Base-by-base conservation (phyloP, 64 coral and sea anemone species). In the Cladopsammia gracilis region DNA sequence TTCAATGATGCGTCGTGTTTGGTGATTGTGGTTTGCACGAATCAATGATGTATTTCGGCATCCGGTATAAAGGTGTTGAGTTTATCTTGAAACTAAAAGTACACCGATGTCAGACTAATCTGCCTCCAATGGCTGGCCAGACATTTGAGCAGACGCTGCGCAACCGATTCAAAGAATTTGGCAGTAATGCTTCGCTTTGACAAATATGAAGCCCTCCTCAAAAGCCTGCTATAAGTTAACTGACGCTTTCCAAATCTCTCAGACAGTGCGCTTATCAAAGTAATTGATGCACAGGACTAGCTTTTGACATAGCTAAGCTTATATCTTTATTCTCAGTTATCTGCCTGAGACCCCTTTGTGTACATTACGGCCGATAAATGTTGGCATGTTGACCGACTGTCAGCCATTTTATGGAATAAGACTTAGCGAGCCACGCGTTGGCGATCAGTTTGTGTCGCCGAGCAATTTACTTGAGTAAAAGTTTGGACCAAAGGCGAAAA, bases 311-410 rank as follows among this genome's bases (percentile, higher is more conserved):
- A 75, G 15, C 72, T 75, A 34, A 34, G 34, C 34, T 34, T 34
- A 34, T 34, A 34, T 34, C 34, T 34, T 34, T 34, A 34, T 34
- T 34, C 34, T 34, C 2, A 80, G 25, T 25, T 80, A 60, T 80
- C 25, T 6, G 18, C 16, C 42, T 20, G 34, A 83, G 48, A 46
- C 42, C 10, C 19, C 58, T 25, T 84, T 84, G 80, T 84, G 20
- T 84, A 84, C 43, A 68, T 84, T 66, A 84, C 80, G 42, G 20
- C 8, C 45, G 62, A 84, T 68, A 84, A 84, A 67, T 84, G 62
- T 67, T 61, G 7, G 8, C 7, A 56, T 56, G 72, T 49, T 75
- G 75, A 56, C 48, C 25, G 48, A 56, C 48, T 48, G 50, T 22
- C 19, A 54, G 0, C 75, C 48, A 56, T 56, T 77, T 77, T 56